Evolutionary conservation across 2,888 invertebrate genomes (phyloP).

Genomic region (Sinopyrophorus schimmeli): DNA sequence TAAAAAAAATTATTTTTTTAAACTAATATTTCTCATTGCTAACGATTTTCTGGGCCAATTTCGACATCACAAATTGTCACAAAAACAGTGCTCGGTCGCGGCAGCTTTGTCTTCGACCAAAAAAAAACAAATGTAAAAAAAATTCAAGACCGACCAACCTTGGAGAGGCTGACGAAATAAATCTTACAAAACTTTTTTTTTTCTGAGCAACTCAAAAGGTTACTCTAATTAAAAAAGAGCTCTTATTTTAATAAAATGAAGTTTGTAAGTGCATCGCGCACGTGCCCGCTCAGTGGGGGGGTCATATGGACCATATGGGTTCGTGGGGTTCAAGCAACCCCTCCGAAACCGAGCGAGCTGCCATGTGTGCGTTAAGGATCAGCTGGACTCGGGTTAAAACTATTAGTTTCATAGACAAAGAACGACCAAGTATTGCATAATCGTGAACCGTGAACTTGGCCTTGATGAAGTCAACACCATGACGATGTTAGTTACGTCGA

Average conservation of each 20-base stretch:
- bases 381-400: background rate
- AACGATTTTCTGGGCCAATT: too few relatives aligned
- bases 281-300: slow-evolving; percentile 23
- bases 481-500: slow-evolving; percentile 26
- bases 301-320: background rate
- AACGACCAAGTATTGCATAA: slow-evolving; percentile 27
- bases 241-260: background rate
- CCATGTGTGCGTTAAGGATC: background rate
- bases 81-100: too few relatives aligned
- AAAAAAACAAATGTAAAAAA: too few relatives aligned
- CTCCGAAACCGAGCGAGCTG: slow-evolving; percentile 7
- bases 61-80: too few relatives aligned
- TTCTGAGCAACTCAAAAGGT: too few relatives aligned
- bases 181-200: too few relatives aligned
- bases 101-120: too few relatives aligned
- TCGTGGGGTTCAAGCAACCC: slow-evolving; percentile 5
- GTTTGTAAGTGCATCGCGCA: slow-evolving; percentile 5
- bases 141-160: too few relatives aligned
- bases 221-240: too few relatives aligned
- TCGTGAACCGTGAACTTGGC: slow-evolving; percentile 35
- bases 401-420: slow-evolving; percentile 28
- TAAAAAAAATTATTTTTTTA: too few relatives aligned
- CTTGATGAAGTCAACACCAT: slow-evolving; percentile 33
- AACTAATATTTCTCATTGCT: too few relatives aligned
- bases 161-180: too few relatives aligned